Evolutionary conservation across 2,888 invertebrate species (phyloP), one percentile per base, ranked within the genome.

Genomic region (Lycia hirtaria): DNA sequence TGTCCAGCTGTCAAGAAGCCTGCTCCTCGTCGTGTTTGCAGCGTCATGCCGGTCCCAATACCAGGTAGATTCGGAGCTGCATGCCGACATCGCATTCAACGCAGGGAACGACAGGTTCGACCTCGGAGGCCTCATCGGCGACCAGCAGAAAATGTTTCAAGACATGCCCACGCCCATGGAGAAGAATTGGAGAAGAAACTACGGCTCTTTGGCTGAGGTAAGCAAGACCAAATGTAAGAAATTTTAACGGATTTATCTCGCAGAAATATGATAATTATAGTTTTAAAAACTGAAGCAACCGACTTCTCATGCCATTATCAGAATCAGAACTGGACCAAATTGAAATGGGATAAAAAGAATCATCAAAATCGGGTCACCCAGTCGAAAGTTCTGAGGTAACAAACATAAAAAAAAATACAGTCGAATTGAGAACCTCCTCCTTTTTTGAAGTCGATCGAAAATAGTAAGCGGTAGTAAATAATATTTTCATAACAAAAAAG

Each of bases 21-120:
- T 70, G 2, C 47, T 76, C 4, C 12, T 62, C 6, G 14, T 49
- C 5, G 3, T 69, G 9, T 20, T 75, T 10, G 41, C 4, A 55
- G 22, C 38, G 30, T 45, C 56, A 35, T 60, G 62, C 4, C 9
- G 68, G 12, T 56, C 69, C 33, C 83, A 86, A 41, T 76, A 71
- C 49, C 50, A 54, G 0, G 17, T 69, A 0, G 63, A 68, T 3
- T 28, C 48, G 0, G 72, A 51, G 0, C 30, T 83, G 47, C 74
- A 50, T 19, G 81, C 89, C 0, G 89, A 89, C 45, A 69, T 89
- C 0, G 78, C 66, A 0, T 89, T 85, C 35, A 78, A 71, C 0
- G 80, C 76, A 0, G 40, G 68, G 1, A 88, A 86, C 58, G 83
- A 87, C 26, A 71, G 88, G 1, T 89, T 77, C 32, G 86, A 88